Percentiles rank a stretch among this genome's conserved stretches.
phyloP scores from a whole-genome alignment of 2,888 invertebrate genomes.

The Corbicula japonica region DNA sequence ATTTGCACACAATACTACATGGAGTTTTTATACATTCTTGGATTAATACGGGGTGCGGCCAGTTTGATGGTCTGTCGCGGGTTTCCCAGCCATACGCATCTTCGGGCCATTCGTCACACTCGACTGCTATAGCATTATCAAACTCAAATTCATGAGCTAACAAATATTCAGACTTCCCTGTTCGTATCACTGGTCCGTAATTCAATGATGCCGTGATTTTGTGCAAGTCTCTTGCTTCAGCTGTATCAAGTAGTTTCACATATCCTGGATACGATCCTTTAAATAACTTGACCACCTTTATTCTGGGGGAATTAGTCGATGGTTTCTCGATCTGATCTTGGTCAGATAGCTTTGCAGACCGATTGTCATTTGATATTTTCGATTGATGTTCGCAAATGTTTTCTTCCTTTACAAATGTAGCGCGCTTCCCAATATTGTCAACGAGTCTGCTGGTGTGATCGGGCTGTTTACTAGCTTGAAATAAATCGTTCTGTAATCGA shows the following conservation, averaged over 20 bases:
- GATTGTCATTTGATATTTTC: no score
- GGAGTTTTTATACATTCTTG: background rate
- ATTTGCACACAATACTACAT: background rate
- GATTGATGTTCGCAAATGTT: no score
- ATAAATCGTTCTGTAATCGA: no score
- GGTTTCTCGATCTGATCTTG: no score
- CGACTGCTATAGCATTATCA: background rate
- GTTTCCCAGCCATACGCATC: background rate
- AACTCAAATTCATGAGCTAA: slow-evolving; percentile 4
- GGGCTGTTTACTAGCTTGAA: no score
- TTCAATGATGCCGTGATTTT: background rate
- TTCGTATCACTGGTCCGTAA: slow-evolving; percentile 1
- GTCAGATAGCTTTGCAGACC: no score
- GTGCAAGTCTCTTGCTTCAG: background rate
- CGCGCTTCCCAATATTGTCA: no score
- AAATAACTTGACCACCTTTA: background rate
- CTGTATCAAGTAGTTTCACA: background rate
- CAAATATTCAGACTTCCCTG: background rate
- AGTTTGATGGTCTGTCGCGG: background rate
- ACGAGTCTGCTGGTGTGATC: no score
- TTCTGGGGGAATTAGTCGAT: no score
- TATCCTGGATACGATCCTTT: background rate
- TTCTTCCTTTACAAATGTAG: no score
- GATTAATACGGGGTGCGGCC: background rate
- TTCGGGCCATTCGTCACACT: background rate